phyloP scores from a whole-genome alignment of 2,797 vertebrate species.

The Manis pentadactyla region DNA sequence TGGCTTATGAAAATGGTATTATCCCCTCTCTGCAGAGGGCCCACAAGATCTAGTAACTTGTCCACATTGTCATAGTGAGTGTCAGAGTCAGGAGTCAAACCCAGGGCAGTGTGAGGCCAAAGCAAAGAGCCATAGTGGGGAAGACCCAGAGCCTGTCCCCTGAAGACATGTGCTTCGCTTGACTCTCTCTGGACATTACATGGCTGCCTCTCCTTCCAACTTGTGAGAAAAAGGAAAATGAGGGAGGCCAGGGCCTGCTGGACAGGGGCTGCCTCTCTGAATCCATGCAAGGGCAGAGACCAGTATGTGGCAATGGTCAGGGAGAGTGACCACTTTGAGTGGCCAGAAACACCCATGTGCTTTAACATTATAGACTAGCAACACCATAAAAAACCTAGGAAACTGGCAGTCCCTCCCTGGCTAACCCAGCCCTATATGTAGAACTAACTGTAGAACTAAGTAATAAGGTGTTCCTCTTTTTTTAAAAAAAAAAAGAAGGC shows the following conservation, averaged over 20 bases:
- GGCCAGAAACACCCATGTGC: neutral
- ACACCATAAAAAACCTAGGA: neutral
- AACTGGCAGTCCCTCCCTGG: neutral
- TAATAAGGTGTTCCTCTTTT: neutral
- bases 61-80: neutral
- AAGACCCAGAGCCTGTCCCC: neutral
- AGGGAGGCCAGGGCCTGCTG: neutral
- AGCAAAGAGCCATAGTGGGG: neutral
- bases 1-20: neutral
- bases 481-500: neutral
- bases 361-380: neutral
- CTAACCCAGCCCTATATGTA: neutral
- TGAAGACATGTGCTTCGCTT: neutral
- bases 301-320: neutral
- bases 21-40: neutral
- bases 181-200: neutral
- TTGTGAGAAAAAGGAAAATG: neutral
- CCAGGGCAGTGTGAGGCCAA: neutral
- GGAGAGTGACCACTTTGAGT: neutral
- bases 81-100: neutral
- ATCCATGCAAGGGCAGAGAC: neutral
- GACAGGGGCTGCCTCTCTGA: neutral
- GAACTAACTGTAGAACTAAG: neutral
- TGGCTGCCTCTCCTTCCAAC: neutral
- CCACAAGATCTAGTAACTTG: neutral